Base-by-base conservation (phyloP, 2,113 vertebrate genomes). In the Naja naja region DNA sequence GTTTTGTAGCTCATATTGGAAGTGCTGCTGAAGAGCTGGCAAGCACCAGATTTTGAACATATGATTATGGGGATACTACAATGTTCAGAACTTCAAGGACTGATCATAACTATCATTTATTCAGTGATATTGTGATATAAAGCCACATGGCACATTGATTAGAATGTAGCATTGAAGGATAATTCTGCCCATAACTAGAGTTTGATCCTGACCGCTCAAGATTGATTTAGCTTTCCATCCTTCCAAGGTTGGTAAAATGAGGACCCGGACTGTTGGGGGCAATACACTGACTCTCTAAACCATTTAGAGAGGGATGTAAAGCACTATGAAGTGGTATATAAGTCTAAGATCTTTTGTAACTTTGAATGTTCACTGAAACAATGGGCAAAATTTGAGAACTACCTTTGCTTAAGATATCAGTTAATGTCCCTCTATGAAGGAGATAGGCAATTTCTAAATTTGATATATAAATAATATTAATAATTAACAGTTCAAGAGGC, bases 401-500 rank as follows among this genome's bases (percentile, higher is more conserved):
- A 69, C 4, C 30, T n/a, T 5, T 34, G 30, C 30, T 69, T 74
- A 74, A 74, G 16, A 74, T 20, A 74, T 74, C n/a, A 39, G 5
- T 39, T 39, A 11, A 64, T 30, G 27, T 64, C 27, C 60, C 27
- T 64, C 60, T n/a, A 11, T 64, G 60, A 64, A n/a, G 25, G 30
- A 64, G 60, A 12, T 64, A 12, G 11, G 30, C 30, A 64, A 64
- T 64, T 64, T 64, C 60, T 64, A 64, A 64, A 64, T n/a, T 64
- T 64, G 30, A 64, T n/a, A 64, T n/a, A 64, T n/a, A 64, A n/a
- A 64, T 64, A 94, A 93, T 96, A 91, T 95, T 93, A 97, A 94
- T 96, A 95, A 96, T 96, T 96, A 96, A 94, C 95, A 91, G 94
- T 96, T 93, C 95, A 97, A 94, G 92, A 92, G 94, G 95, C 92